Conservation (phyloP, 2,797 vertebrate species). For the Brotula barbata region DNA sequence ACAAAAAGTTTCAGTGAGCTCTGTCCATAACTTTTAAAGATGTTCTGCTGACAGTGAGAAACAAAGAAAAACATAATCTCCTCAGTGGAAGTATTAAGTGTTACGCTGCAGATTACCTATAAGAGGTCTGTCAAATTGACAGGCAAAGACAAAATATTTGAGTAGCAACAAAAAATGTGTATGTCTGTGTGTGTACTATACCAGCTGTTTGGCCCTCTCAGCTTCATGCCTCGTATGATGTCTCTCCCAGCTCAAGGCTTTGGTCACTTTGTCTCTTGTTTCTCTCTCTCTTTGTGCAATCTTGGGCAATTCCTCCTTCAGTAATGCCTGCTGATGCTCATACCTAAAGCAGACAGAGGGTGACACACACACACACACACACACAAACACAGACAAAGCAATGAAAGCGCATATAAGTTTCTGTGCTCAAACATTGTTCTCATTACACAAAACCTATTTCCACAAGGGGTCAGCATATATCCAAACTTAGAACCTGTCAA, state of each 20-base stretch:
- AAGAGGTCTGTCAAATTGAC: too few species aligned
- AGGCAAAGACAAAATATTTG: background rate
- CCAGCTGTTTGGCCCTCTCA: slow-evolving; percentile 77
- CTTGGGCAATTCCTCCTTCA: slow-evolving; percentile 83
- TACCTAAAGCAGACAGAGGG: slow-evolving; percentile 72
- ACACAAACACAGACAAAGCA: too few species aligned
- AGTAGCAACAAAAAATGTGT: background rate
- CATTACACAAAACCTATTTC: too few species aligned
- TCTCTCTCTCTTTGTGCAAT: slow-evolving; percentile 80
- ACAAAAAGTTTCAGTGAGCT: too few species aligned
- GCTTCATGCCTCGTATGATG: slow-evolving; percentile 70
- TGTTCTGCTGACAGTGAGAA: too few species aligned
- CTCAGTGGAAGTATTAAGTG: too few species aligned
- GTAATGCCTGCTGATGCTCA: slow-evolving; percentile 79
- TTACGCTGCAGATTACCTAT: background rate
- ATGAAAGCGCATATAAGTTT: too few species aligned
- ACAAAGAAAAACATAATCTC: too few species aligned
- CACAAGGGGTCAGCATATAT: slow-evolving; percentile 50
- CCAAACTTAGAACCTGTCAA: too few species aligned
- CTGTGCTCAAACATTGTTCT: too few species aligned
- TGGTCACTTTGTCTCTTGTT: slow-evolving; percentile 68
- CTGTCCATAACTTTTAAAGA: too few species aligned
- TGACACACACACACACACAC: background rate
- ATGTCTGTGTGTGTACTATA: slow-evolving; percentile 49
- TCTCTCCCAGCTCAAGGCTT: slow-evolving; percentile 64